phyloP scores from a whole-genome alignment of 2,888 invertebrate species.

The Galerucella nymphaeae region DNA sequence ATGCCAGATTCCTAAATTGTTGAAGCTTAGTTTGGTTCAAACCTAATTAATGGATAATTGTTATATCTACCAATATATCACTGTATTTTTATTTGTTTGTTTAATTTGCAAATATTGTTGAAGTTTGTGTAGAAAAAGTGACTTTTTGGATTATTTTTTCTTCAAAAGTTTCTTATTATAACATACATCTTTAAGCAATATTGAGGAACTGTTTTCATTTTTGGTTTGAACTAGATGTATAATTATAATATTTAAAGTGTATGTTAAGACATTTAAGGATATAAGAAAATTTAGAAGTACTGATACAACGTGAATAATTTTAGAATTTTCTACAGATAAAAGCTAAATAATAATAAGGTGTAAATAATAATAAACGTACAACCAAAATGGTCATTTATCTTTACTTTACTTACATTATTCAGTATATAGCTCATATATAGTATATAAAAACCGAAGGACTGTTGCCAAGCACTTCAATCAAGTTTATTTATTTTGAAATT shows the following conservation, averaged over 20 bases:
- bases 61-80: not conserved
- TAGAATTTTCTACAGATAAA: not conserved
- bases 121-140: no score
- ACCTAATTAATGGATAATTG: not conserved
- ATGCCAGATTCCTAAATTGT: not conserved
- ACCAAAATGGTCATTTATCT: no score
- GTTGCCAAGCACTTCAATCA: no score
- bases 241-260: not conserved
- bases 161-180: not conserved
- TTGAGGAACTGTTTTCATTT: not conserved
- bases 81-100: not conserved
- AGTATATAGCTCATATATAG: no score
- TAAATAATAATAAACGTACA: no score
- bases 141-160: not conserved
- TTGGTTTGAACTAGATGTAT: not conserved
- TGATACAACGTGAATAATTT: not conserved
- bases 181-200: not conserved
- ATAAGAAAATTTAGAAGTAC: no score
- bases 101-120: no score
- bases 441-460: no score
- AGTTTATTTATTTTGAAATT: no score
- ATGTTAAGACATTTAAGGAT: not conserved
- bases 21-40: not conserved
- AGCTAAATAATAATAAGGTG: not conserved
- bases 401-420: no score